phyloP scores from a whole-genome alignment of 1,140 invertebrate species.

The Spodoptera litura region DNA sequence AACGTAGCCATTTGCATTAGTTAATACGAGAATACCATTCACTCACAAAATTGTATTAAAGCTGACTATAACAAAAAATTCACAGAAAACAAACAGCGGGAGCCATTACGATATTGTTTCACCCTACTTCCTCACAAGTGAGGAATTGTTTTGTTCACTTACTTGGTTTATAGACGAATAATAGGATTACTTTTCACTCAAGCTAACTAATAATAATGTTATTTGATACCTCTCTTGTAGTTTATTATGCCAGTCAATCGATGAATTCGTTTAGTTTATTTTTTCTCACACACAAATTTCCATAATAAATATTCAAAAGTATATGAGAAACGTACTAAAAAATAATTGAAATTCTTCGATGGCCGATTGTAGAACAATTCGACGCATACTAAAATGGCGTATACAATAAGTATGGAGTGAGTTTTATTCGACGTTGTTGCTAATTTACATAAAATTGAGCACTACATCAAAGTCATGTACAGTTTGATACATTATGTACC shows the following conservation, averaged over 20 bases:
- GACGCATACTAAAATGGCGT: neutral
- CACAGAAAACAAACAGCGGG: constrained; percentile 42
- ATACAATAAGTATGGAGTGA: constrained; percentile 1
- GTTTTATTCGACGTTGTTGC: neutral
- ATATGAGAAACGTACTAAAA: too few relatives aligned
- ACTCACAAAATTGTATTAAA: constrained; percentile 45
- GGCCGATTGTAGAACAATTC: neutral
- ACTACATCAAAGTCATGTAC: constrained; percentile 23
- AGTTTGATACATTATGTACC: constrained; percentile 11
- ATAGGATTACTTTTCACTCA: constrained; percentile 40
- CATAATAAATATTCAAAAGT: too few relatives aligned
- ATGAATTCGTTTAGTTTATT: neutral
- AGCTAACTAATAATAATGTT: constrained; percentile 9
- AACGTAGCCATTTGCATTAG: constrained; percentile 8
- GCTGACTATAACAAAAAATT: constrained; percentile 39
- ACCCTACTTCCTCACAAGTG: constrained; percentile 19
- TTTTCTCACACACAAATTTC: too few relatives aligned
- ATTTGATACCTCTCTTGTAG: neutral
- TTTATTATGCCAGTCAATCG: neutral
- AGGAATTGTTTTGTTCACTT: constrained; percentile 33
- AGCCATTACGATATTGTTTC: constrained; percentile 55
- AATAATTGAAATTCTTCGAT: too few relatives aligned
- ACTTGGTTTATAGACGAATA: constrained; percentile 32
- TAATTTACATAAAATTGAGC: constrained; percentile 37
- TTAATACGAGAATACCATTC: constrained; percentile 21